phyloP scores from a whole-genome alignment of 1,140 invertebrate genomes.

The Halictus rubicundus region DNA sequence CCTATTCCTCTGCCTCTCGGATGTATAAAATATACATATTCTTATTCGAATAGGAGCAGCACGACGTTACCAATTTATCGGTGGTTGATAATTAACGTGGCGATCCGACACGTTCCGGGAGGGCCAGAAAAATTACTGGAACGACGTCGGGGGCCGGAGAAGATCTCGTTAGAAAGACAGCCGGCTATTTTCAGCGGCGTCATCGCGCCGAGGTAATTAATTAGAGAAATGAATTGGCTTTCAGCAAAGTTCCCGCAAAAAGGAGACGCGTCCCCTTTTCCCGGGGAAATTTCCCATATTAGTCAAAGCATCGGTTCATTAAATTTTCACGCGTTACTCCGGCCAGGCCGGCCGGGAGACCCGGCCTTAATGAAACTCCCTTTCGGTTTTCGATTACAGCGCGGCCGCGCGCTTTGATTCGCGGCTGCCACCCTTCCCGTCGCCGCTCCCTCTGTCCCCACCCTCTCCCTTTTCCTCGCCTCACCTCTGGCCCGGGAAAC shows the following conservation, averaged over 20 bases:
- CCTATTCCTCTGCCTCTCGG: too few species aligned
- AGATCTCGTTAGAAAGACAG: not conserved
- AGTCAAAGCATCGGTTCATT: constrained; percentile 21
- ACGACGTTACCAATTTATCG: too few species aligned
- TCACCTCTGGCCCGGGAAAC: not conserved
- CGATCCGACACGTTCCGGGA: too few species aligned
- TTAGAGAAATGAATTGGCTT: constrained; percentile 3
- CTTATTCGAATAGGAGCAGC: too few species aligned
- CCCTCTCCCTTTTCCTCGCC: too few species aligned
- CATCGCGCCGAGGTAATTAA: not conserved
- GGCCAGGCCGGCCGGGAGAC: not conserved
- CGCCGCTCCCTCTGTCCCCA: too few species aligned
- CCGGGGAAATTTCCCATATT: not conserved
- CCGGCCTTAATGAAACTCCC: constrained; percentile 5
- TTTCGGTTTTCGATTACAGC: constrained; percentile 12
- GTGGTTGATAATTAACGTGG: too few species aligned
- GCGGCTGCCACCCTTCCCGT: too few species aligned
- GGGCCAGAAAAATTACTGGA: not conserved
- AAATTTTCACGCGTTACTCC: constrained; percentile 14
- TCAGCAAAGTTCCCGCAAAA: not conserved
- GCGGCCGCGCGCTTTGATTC: constrained; percentile 1
- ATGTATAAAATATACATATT: too few species aligned
- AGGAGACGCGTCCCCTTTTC: not conserved
- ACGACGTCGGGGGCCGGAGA: not conserved
- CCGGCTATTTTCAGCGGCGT: not conserved